These are phyloP conservation scores for Achatina immaculata DNA, from an alignment of 1,140 invertebrate species.

Conservation along the genomic window DNA sequence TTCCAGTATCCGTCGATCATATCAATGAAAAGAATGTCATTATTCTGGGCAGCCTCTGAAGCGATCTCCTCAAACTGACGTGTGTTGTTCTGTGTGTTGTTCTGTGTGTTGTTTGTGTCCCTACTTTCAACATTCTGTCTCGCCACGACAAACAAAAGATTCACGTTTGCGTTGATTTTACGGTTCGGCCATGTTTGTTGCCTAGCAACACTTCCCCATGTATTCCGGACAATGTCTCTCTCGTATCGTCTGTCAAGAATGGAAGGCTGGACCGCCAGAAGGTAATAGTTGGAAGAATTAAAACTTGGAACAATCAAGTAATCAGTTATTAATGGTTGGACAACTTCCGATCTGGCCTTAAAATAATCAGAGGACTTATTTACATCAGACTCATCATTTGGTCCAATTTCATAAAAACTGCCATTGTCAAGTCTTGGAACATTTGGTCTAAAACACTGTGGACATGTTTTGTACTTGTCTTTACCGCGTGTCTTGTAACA, in stretches of 20 bases:
- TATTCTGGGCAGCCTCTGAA: conserved; percentile 37
- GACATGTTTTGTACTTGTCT: background rate
- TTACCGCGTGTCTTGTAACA: too few species aligned
- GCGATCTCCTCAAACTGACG: conserved; percentile 2
- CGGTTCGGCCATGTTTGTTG: conserved; percentile 40
- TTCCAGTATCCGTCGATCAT: conserved; percentile 58
- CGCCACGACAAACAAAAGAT: conserved; percentile 52
- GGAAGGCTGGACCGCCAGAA: conserved; percentile 39
- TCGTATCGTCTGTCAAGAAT: conserved; percentile 6
- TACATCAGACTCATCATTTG: background rate
- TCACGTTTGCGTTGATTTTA: conserved; percentile 18
- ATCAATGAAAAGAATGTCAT: conserved; percentile 56
- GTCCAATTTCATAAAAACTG: background rate
- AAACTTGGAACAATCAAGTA: background rate
- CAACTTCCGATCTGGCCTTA: background rate
- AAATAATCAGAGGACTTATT: background rate
- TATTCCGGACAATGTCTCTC: conserved; percentile 41
- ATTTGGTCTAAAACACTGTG: background rate
- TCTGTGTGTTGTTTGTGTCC: conserved; percentile 64
- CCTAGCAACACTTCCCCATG: conserved; percentile 47
- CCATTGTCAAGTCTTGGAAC: background rate
- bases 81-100: conserved; percentile 22
- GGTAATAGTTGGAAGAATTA: background rate
- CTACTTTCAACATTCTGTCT: conserved; percentile 32
- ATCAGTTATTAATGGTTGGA: background rate